A percentile compares a stretch with the other conserved stretches of the same genome.
Evolutionary conservation across 2,797 vertebrate genomes (phyloP).

Genomic region (Pempheris klunzingeri): DNA sequence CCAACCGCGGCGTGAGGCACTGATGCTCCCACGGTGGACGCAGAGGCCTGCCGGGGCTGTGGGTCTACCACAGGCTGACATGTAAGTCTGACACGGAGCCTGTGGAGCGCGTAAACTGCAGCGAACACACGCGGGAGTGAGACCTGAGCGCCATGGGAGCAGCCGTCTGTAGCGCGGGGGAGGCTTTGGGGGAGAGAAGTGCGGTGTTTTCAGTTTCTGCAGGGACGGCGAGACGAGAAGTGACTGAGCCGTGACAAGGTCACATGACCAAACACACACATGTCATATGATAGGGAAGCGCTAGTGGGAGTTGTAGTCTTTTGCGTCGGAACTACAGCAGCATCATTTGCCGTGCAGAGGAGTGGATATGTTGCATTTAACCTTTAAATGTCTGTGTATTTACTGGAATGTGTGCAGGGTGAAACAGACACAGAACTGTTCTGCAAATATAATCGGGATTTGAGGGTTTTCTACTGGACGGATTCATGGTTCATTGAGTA

Average conservation of each 20-base stretch:
- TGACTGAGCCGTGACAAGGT: slow-evolving; percentile 54
- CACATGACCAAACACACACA: slow-evolving; percentile 79
- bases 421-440: too few species aligned
- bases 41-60: slow-evolving; percentile 71
- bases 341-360: neutral
- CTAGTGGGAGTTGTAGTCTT: slow-evolving; percentile 72
- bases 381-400: neutral
- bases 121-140: neutral
- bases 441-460: too few species aligned
- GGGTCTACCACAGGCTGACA: slow-evolving; percentile 35
- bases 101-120: neutral
- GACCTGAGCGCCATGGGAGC: neutral
- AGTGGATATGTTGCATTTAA: neutral
- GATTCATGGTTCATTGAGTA: too few species aligned
- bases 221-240: slow-evolving; percentile 46
- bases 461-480: too few species aligned
- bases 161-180: neutral
- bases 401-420: neutral
- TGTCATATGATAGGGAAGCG: slow-evolving; percentile 72
- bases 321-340: neutral
- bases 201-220: slow-evolving; percentile 17
- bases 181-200: neutral
- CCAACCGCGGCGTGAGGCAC: slow-evolving; percentile 58
- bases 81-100: slow-evolving; percentile 8
- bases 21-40: slow-evolving; percentile 60